These are phyloP conservation scores for Coregonus ussuriensis DNA, from an alignment of 2,797 vertebrate genomes.

Conservation along the genomic window DNA sequence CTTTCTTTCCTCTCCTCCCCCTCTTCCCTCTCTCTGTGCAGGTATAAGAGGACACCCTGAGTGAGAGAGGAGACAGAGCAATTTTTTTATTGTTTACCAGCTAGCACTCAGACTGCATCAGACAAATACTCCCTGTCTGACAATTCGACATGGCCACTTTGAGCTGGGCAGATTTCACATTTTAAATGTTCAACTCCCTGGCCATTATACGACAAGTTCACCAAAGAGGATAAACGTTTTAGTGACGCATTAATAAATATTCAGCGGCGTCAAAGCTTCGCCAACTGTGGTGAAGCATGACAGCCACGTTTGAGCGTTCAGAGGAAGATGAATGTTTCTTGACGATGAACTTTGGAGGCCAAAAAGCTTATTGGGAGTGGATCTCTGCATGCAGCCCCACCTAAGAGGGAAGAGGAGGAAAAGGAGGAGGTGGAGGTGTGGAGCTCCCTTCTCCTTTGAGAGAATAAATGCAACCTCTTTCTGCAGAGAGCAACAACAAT, in stretches of 20 bases:
- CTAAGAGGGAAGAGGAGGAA: neutral
- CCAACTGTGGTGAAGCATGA: constrained; percentile 57
- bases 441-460: constrained; percentile 1
- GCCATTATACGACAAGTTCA: neutral
- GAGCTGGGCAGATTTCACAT: constrained; percentile 54
- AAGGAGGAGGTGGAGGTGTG: neutral
- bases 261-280: constrained; percentile 19
- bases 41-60: constrained; percentile 38
- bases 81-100: neutral
- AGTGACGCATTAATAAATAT: constrained; percentile 23
- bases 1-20: too few relatives aligned
- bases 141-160: constrained; percentile 63
- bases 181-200: constrained; percentile 18
- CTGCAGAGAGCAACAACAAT: neutral
- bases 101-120: neutral
- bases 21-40: too few relatives aligned
- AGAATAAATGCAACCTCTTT: neutral
- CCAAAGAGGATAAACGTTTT: constrained; percentile 33
- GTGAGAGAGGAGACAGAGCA: constrained; percentile 42
- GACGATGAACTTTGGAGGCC: constrained; percentile 5
- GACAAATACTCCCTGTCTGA: constrained; percentile 41
- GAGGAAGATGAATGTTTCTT: constrained; percentile 15
- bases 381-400: neutral
- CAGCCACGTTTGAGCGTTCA: constrained; percentile 23
- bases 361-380: neutral